These are phyloP conservation scores for Norana najaformis DNA, from an alignment of 2,888 invertebrate genomes.

Conservation along the genomic window DNA sequence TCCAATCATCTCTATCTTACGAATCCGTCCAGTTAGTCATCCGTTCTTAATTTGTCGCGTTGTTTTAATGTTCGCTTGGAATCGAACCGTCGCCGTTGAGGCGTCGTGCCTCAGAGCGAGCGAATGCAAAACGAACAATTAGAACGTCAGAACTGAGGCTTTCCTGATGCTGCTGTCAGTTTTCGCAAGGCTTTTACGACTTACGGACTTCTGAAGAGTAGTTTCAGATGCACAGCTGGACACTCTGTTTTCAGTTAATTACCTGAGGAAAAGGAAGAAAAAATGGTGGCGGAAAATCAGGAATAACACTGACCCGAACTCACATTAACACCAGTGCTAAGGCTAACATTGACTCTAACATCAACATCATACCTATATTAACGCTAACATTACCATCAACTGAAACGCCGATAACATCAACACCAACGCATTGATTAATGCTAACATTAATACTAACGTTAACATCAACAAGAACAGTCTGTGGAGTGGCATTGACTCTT, in stretches of 20 bases:
- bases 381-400: neutral
- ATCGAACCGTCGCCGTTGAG: neutral
- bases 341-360: neutral
- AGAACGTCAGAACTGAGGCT: neutral
- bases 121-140: neutral
- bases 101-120: neutral
- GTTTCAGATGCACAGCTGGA: neutral
- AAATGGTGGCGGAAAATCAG: too few species aligned
- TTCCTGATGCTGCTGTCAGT: conserved; percentile 3
- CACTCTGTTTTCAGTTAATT: neutral
- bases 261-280: neutral
- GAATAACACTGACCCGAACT: too few species aligned
- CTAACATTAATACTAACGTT: neutral
- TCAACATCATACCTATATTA: neutral
- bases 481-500: too few species aligned
- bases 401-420: neutral
- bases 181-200: neutral
- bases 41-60: neutral
- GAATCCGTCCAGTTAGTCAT: neutral
- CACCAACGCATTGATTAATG: too few species aligned
- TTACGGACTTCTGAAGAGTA: neutral
- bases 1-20: neutral
- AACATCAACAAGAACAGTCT: neutral
- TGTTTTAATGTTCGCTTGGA: neutral
- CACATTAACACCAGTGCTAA: neutral